Conservation (phyloP, 2,797 vertebrate species). For the Sebastes baramenuke region DNA sequence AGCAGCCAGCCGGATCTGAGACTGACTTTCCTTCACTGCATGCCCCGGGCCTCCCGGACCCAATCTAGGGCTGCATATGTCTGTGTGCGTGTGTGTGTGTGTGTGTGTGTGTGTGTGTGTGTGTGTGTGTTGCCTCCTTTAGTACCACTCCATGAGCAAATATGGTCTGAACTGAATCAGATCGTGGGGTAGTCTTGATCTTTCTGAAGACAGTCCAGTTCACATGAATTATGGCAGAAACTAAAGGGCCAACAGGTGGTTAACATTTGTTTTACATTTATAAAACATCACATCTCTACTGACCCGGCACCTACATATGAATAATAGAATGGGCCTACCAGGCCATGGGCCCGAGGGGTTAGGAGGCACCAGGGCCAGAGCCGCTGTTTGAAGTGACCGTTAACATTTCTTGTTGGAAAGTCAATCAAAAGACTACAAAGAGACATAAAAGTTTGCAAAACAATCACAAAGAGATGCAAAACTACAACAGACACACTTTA, state of each 20-base stretch:
- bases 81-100: constrained; percentile 9
- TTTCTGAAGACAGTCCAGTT: constrained; percentile 13
- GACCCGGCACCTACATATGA: background rate
- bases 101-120: constrained; percentile 13
- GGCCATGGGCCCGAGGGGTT: background rate
- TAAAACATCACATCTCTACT: constrained; percentile 4
- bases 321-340: background rate
- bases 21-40: constrained; percentile 61
- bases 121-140: constrained; percentile 12
- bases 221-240: background rate
- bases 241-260: background rate
- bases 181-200: constrained; percentile 11
- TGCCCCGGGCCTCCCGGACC: constrained; percentile 52
- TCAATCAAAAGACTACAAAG: background rate
- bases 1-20: constrained; percentile 59
- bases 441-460: background rate
- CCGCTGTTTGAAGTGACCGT: background rate
- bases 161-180: constrained; percentile 34
- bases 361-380: background rate
- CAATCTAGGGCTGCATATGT: constrained; percentile 13
- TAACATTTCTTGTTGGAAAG: background rate
- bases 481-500: no score
- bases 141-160: constrained; percentile 39
- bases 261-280: constrained; percentile 6
- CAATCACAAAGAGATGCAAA: background rate